Evolutionary conservation across 2,797 vertebrate species (phyloP).

Genomic region (Hyperoplus lanceolatus): DNA sequence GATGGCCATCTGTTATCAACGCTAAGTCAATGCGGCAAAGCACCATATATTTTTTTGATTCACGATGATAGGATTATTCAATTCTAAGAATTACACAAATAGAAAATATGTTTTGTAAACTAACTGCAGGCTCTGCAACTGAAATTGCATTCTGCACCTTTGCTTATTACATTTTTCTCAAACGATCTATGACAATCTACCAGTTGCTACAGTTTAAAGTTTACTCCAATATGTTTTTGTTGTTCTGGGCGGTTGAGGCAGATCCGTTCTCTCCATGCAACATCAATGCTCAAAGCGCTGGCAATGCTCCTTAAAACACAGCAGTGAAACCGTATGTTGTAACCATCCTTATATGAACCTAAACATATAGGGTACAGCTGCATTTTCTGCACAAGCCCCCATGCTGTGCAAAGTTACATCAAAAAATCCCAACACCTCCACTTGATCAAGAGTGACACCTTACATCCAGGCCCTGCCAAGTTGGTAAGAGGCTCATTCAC

Average conservation of each 20-base stretch:
- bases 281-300: conserved; percentile 3
- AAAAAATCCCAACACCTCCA: neutral
- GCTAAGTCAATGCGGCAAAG: too few relatives aligned
- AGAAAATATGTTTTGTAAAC: too few relatives aligned
- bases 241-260: neutral
- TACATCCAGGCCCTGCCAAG: conserved; percentile 22
- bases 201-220: neutral
- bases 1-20: neutral
- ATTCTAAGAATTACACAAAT: too few relatives aligned
- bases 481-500: conserved; percentile 41
- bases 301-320: neutral
- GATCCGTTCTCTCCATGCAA: neutral
- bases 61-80: too few relatives aligned
- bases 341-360: neutral
- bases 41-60: too few relatives aligned
- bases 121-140: too few relatives aligned
- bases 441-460: conserved; percentile 29
- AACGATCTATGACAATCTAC: too few relatives aligned
- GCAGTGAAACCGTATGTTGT: neutral
- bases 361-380: neutral
- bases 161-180: too few relatives aligned
- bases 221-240: neutral
- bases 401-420: conserved; percentile 2
- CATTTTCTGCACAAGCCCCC: neutral
- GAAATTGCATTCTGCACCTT: too few relatives aligned